Evolutionary conservation across 1,140 invertebrate species (phyloP), one percentile per base, ranked within the genome.

Genomic region (Cephus cinctus): DNA sequence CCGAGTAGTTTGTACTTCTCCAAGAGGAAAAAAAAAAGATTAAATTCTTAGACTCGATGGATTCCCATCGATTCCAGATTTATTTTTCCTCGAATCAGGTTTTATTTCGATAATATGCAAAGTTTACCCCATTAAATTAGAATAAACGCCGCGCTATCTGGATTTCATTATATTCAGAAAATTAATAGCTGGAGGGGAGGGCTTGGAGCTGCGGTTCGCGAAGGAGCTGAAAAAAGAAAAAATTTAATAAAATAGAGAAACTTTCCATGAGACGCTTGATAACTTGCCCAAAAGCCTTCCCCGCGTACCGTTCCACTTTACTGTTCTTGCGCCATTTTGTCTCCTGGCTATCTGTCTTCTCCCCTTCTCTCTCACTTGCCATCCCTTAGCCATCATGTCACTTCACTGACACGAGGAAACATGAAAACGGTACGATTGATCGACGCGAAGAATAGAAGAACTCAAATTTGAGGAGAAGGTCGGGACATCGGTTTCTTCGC

Each of bases 61-160:
- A 36, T 36, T n/a, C n/a, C n/a, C n/a, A 15, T 14, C 3, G 14
- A 36, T 36, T 2, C 9, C 34, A 9, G 11, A 36, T 36, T 4
- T 36, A 36, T 30, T 30, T 9, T 12, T 30, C 27, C 27, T 12
- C 27, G 27, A 30, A 30, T 30, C 27, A 8, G 12, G 12, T 30
- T 30, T 30, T 6, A 30, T 30, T 30, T 30, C 12, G 27, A 30
- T 30, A 30, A 30, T 30, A 36, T 15, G 8, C 34, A 11, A 36
- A 36, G 34, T 36, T 36, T 36, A 15, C n/a, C 9, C 11, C 34
- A 36, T 36, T 36, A 36, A 6, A 36, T 36, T 36, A 12, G 14
- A 36, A 36, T 14, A 36, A 36, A 36, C 34, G 14, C 14, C 11
- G 19, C 8, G 14, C 34, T 8, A 36, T 15, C 2, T 2, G 9